phyloP scores from a whole-genome alignment of 2,797 vertebrate species.

The Decapterus maruadsi region DNA sequence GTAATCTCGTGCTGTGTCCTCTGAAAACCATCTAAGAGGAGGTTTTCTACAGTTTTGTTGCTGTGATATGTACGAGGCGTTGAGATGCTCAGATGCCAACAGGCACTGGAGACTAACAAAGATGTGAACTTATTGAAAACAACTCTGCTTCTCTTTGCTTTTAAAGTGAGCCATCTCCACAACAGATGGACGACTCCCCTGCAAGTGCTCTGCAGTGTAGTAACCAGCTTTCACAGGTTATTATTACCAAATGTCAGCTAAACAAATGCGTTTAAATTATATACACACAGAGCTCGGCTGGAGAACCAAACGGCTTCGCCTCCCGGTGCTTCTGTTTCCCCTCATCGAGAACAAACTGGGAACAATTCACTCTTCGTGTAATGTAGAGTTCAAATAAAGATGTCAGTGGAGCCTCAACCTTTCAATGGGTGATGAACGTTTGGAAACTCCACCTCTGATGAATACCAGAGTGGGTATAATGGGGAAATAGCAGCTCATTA shows the following conservation, averaged over 20 bases:
- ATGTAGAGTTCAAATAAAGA: constrained; percentile 59
- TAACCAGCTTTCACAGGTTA: constrained; percentile 67
- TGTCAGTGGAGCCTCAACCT: constrained; percentile 59
- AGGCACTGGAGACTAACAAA: constrained; percentile 41
- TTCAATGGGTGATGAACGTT: constrained; percentile 65
- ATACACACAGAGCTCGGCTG: constrained; percentile 18
- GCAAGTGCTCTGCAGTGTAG: constrained; percentile 62
- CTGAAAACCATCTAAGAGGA: constrained; percentile 3
- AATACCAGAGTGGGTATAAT: constrained; percentile 68
- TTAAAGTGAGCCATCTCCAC: constrained; percentile 61
- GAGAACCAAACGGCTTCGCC: constrained; percentile 13
- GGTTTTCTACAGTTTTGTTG: not conserved
- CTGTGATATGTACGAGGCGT: constrained; percentile 7
- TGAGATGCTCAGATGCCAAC: constrained; percentile 39
- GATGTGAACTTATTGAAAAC: constrained; percentile 49
- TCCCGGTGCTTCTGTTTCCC: constrained; percentile 10
- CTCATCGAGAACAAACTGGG: constrained; percentile 37
- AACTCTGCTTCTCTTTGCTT: constrained; percentile 39
- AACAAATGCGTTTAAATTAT: constrained; percentile 48
- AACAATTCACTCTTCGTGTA: constrained; percentile 37
- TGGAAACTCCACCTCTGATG: constrained; percentile 75
- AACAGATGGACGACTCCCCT: constrained; percentile 68
- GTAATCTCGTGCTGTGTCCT: not conserved
- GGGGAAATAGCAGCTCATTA: constrained; percentile 76
- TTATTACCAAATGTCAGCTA: constrained; percentile 66